Evolutionary conservation across 2,888 invertebrate species (phyloP).

Genomic region (Plagodis pulveraria): DNA sequence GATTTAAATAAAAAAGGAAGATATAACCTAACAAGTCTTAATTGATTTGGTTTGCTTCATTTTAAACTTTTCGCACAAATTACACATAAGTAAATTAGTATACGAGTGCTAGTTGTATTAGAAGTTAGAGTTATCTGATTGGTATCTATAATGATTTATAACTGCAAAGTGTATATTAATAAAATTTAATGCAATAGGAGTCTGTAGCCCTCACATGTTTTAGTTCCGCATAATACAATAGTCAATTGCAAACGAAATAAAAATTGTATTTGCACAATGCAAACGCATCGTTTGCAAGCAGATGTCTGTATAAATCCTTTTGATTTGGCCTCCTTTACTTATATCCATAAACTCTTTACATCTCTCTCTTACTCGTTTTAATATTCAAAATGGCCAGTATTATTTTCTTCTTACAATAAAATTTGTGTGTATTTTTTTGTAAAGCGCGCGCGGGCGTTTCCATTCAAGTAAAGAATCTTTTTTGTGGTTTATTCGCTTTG

Average conservation of each 20-base stretch:
- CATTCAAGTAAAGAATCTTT: constrained; percentile 41
- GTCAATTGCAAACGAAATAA: constrained; percentile 33
- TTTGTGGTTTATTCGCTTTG: constrained; percentile 53
- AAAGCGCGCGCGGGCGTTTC: constrained; percentile 48
- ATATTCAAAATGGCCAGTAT: constrained; percentile 76
- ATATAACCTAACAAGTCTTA: no score
- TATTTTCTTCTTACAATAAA: constrained; percentile 61
- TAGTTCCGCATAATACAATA: constrained; percentile 3
- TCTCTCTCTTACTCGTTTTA: constrained; percentile 56
- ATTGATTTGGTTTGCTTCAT: no score
- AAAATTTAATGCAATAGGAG: no score
- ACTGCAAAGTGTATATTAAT: no score
- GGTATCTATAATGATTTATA: no score
- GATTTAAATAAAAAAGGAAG: no score
- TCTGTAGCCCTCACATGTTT: not conserved
- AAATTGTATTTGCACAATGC: constrained; percentile 42
- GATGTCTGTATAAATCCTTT: constrained; percentile 62
- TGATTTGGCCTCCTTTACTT: constrained; percentile 46
- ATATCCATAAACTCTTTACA: constrained; percentile 44
- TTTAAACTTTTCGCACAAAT: no score
- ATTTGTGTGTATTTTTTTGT: constrained; percentile 54
- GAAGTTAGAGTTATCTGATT: no score
- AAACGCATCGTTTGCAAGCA: constrained; percentile 59
- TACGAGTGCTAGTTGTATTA: no score
- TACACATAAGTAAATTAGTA: no score